These are phyloP conservation scores for Myxocyprinus asiaticus DNA, from an alignment of 2,113 vertebrate species.

Conservation along the genomic window DNA sequence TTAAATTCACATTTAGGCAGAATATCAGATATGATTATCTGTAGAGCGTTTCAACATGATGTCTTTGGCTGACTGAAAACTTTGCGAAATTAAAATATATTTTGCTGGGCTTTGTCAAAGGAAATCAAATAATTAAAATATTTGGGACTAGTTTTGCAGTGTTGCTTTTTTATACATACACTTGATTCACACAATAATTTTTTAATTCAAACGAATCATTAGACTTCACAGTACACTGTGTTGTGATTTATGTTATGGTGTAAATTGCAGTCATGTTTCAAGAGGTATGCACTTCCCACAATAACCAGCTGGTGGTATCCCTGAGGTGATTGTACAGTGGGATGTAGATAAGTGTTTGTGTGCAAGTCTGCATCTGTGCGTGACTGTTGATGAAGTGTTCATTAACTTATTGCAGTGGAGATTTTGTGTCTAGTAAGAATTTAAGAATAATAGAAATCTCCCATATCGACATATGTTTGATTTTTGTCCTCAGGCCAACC, in stretches of 20 bases:
- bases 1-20: constrained; percentile 28
- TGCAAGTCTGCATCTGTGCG: constrained; percentile 19
- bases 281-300: constrained; percentile 37
- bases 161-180: too few species aligned
- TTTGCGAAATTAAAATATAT: constrained; percentile 1
- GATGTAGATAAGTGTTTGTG: not conserved
- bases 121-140: not conserved
- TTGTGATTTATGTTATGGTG: not conserved
- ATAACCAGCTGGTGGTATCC: constrained; percentile 54
- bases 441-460: not conserved
- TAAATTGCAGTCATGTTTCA: not conserved
- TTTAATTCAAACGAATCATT: too few species aligned
- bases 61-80: constrained; percentile 6
- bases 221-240: too few species aligned
- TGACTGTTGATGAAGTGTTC: not conserved
- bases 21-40: constrained; percentile 29
- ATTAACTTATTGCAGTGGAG: not conserved
- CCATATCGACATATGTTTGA: constrained; percentile 12
- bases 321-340: constrained; percentile 35
- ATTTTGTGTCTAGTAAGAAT: constrained; percentile 30
- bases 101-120: not conserved
- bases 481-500: not conserved
- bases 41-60: constrained; percentile 3
- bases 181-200: too few species aligned
- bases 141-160: too few species aligned